Evolutionary conservation across 2,113 vertebrate species (phyloP).

Genomic region (Megaleporinus macrocephalus): DNA sequence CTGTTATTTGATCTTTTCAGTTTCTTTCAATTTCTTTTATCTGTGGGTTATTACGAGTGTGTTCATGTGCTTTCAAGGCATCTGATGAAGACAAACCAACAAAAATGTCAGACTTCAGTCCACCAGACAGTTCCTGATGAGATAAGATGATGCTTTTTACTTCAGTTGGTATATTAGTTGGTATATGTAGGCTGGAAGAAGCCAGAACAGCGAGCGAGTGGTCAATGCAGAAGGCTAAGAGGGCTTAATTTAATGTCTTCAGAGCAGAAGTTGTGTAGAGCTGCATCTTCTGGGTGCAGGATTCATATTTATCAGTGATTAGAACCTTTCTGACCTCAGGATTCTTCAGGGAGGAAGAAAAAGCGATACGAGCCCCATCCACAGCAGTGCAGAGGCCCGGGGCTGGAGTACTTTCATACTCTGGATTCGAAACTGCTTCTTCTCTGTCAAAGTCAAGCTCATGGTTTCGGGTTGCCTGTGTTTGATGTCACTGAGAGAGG

Average conservation of each 20-base stretch:
- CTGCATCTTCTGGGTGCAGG: not conserved
- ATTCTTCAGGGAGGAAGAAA: not conserved
- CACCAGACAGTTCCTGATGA: not conserved
- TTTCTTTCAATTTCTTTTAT: not conserved
- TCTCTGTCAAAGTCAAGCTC: slow-evolving; percentile 5
- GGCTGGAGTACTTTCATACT: not conserved
- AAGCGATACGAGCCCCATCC: not conserved
- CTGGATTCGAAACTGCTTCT: not conserved
- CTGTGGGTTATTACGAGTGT: not conserved
- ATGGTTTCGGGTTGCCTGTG: slow-evolving; percentile 14
- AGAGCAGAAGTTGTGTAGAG: not conserved
- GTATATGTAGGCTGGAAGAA: not conserved
- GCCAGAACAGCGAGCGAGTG: not conserved
- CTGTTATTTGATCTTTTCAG: not conserved
- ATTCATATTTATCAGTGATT: not conserved
- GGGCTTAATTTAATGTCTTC: not conserved
- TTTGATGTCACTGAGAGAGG: slow-evolving; percentile 36
- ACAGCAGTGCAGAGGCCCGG: not conserved
- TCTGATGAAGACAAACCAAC: not conserved
- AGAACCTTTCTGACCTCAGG: not conserved
- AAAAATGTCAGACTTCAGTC: not conserved
- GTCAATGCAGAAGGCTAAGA: not conserved
- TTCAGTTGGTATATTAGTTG: not conserved
- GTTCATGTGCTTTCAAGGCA: not conserved
- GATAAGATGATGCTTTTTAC: slow-evolving; percentile 1